Base-by-base conservation (phyloP, 1,140 invertebrate species). In the Drosophila busckii region DNA sequence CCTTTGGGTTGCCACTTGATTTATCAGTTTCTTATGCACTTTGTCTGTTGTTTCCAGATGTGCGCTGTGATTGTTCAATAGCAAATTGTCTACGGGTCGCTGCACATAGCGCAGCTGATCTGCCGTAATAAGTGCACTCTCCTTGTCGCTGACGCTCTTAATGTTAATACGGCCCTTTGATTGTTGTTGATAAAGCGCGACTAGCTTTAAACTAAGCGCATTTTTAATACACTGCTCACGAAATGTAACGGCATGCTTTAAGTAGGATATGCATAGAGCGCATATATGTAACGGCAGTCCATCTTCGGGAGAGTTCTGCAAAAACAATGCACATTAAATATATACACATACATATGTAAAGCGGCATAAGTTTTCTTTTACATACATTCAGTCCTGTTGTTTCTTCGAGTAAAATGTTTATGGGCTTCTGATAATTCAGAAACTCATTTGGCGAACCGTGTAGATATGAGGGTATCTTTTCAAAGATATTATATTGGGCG, bases 221-320 rank as follows among this genome's bases (percentile, higher is more conserved):
- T 85, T 87, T 16, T 69, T 75, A 8, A 87, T 85, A 38, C 64
- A 66, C 38, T 87, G 85, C 44, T 87, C 83, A 1, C 85, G 67
- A 41, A 87, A 87, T 52, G 70, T 87, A 31, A 76, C 75, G 9
- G 85, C 85, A 28, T 87, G 85, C 55, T 87, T 87, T 9, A 87
- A 42, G 50, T 87, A 87, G 9, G 85, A 87, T 38, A 87, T 85
- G 44, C 85, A 87, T 4, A 82, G 35, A 8, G 85, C 85, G 52
- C 85, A 87, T 17, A 87, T 87, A 16, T 61, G 52, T 1, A 49
- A 28, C 0, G 85, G 85, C 17, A 87, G 42, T 4, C 73, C 73
- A 41, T 87, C 85, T 29, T 87, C 70, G 0, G 63, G 44, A 4
- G 69, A 60, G 20, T 76, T 64, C 85, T 87, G 7, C 0, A n/a